These are phyloP conservation scores for Aphelenchoides besseyi DNA, from an alignment of 1,140 invertebrate species.

Conservation along the genomic window DNA sequence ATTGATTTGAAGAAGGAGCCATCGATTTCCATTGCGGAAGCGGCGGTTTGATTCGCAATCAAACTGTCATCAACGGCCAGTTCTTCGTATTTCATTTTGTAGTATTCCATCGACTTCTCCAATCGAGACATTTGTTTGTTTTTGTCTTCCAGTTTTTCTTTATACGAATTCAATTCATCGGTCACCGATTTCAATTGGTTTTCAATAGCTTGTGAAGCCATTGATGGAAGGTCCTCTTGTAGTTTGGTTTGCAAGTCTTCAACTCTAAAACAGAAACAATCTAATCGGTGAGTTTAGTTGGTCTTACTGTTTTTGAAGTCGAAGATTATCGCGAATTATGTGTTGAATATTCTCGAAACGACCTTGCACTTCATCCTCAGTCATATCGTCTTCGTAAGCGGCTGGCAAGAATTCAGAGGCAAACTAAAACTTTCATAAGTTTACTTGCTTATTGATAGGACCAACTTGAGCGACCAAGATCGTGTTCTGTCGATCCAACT, in stretches of 20 bases:
- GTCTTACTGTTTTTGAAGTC: background rate
- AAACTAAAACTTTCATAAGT: background rate
- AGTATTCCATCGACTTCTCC: background rate
- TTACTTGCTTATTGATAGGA: background rate
- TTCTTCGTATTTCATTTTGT: slow-evolving; percentile 16
- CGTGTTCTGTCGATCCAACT: slow-evolving; percentile 11
- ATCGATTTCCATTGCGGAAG: background rate
- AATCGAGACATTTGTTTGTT: background rate
- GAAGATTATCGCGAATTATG: background rate
- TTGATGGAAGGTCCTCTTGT: background rate
- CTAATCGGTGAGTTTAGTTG: background rate
- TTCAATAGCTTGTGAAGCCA: background rate
- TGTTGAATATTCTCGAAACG: slow-evolving; percentile 7
- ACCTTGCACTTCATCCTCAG: slow-evolving; percentile 7
- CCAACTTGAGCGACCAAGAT: slow-evolving; percentile 3
- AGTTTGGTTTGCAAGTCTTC: background rate
- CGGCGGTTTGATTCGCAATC: background rate
- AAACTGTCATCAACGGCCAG: background rate
- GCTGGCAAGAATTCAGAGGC: background rate
- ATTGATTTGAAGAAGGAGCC: background rate
- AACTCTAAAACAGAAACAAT: background rate
- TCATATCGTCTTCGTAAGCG: background rate
- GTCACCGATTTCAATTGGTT: background rate
- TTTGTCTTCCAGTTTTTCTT: background rate
- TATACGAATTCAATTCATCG: background rate